Percentiles rank a stretch among this genome's conserved stretches.
Evolutionary conservation across 35 echinoderm and acorn worm species (phyloP).

Genomic region (Diadema setosum): DNA sequence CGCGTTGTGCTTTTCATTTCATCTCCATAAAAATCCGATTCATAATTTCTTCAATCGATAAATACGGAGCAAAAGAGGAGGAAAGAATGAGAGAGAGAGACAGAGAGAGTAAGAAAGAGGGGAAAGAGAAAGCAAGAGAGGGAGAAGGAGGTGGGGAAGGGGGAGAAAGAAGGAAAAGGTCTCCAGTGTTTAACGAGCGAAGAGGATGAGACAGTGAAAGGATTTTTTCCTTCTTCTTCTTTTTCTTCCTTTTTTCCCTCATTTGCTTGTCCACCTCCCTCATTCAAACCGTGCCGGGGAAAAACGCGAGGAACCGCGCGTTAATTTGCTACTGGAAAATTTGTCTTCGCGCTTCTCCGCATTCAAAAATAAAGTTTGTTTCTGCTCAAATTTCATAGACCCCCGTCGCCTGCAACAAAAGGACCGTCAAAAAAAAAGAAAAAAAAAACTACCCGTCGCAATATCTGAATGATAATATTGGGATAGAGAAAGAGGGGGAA

Average conservation of each 20-base stretch:
- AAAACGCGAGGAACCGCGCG: neutral
- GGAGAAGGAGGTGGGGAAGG: neutral
- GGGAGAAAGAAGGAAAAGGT: neutral
- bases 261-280: neutral
- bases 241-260: neutral
- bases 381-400: neutral
- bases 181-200: neutral
- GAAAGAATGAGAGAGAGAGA: neutral
- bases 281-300: neutral
- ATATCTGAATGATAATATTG: slow-evolving; percentile 9
- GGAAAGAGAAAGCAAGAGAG: neutral
- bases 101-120: neutral
- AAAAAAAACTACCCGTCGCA: neutral
- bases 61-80: neutral
- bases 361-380: slow-evolving; percentile 28
- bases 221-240: neutral
- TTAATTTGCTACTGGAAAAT: slow-evolving; percentile 23
- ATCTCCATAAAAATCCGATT: slow-evolving; percentile 30
- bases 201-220: neutral
- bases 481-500: neutral
- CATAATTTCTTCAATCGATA: slow-evolving; percentile 25
- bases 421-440: neutral
- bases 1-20: neutral
- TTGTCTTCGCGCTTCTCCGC: neutral
- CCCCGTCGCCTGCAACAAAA: neutral